These are phyloP conservation scores for Mnemiopsis leidyi DNA, from an alignment of 37 sponge, comb jelly and placozoan genomes.

Conservation along the genomic window DNA sequence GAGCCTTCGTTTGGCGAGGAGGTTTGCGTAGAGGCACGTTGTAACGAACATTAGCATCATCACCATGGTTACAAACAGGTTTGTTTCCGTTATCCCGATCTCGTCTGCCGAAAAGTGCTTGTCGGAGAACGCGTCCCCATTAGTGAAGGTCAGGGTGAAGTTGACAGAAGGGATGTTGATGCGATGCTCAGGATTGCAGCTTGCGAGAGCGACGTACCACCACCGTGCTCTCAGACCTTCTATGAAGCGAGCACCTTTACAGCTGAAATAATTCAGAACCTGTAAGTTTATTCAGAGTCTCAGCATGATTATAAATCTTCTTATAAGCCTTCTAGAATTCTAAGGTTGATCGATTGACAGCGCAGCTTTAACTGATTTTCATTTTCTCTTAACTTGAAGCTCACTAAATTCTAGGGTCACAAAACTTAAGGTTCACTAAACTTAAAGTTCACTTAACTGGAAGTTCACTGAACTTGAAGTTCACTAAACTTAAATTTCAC, in stretches of 20 bases:
- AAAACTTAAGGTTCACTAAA: too few species aligned
- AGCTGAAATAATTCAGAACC: neutral
- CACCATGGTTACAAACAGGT: neutral
- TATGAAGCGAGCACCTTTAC: neutral
- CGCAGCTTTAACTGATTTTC: too few species aligned
- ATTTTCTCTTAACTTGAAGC: too few species aligned
- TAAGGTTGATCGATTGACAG: too few species aligned
- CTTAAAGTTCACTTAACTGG: too few species aligned
- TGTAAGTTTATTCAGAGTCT: too few species aligned
- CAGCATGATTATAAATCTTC: too few species aligned
- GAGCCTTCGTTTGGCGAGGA: neutral
- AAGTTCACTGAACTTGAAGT: too few species aligned
- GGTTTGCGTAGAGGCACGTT: neutral
- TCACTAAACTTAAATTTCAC: too few species aligned
- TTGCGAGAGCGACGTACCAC: slow-evolving; percentile 42
- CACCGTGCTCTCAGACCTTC: neutral
- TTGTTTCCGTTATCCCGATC: neutral
- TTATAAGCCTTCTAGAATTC: too few species aligned
- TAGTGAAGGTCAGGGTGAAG: slow-evolving; percentile 15
- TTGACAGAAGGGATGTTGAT: neutral
- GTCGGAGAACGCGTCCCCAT: neutral
- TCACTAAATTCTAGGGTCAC: too few species aligned
- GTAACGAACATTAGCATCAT: neutral
- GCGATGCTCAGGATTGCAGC: neutral
- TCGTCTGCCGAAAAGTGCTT: slow-evolving; percentile 54